Base-by-base conservation (phyloP, 2,888 invertebrate species). In the Carpatolechia fugitivella region DNA sequence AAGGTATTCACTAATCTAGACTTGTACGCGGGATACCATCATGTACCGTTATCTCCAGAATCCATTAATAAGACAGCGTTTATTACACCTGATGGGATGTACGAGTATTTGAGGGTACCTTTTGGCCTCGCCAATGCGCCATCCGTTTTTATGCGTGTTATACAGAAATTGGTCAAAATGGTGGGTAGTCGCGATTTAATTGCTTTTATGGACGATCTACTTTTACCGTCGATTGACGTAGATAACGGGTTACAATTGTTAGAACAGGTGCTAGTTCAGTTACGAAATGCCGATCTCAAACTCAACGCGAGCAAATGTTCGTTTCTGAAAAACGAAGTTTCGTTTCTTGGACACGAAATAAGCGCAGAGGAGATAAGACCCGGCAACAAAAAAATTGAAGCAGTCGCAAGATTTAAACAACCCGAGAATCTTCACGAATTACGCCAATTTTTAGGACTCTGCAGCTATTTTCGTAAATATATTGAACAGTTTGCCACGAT, bases 301-400 rank as follows among this genome's bases (percentile, higher is more conserved):
- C 40, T 67, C 40, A 69, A 69, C 52, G 54, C 66, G 40, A 11
- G 10, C 2, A 68, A 66, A 30, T 68, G 64, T 55, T 58, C 60
- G 31, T 76, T 68, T 41, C 58, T 68, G 11, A 49, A 67, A 60
- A 50, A 10, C 2, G 10, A 18, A 7, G n/a, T 24, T 24, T 3
- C 16, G 2, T 68, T 64, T 47, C 55, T 68, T 41, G 68, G 69
- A 4, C 61, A 67, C 48, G 66, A 69, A 49, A 65, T 68, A 18
- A 56, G 59, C 1, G 6, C 58, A 0, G 30, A 59, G 11, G 60
- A 63, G 10, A 58, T 69, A 14, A 61, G 57, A 51, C 68, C 69
- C 0, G 57, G 60, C 7, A 51, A 64, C 0, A 46, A n/a, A 3
- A 70, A 68, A 13, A 50, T 66, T 0, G 6, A 55, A 0, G 62